Evolutionary conservation across 2,888 invertebrate genomes (phyloP), one percentile per base, ranked within the genome.

Genomic region (Cybosia mesomella): DNA sequence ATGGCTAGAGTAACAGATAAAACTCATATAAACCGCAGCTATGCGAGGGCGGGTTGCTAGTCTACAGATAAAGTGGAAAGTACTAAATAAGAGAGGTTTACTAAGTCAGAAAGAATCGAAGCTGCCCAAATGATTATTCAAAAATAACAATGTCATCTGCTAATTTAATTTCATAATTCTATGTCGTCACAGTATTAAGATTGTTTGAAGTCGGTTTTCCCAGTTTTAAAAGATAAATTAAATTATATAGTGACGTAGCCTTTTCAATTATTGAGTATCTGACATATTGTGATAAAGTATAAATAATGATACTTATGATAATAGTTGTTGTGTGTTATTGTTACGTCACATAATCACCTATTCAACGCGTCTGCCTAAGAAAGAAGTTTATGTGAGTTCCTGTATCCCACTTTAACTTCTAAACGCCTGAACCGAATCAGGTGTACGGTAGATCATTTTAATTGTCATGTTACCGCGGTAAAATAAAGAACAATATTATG

Each of bases 181-280:
- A 18, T 49, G n/a, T 49, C 49, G 49, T 49, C 49, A 49, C n/a
- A 49, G 49, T n/a, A 49, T n/a, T n/a, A 49, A 49, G n/a, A 49
- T 49, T n/a, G 49, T n/a, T 49, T 49, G n/a, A 18, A 49, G 9
- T n/a, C 9, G 49, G 49, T 49, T 49, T 49, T 49, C n/a, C 49
- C 49, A 9, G 18, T 49, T n/a, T 0, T n/a, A 18, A 49, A n/a
- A n/a, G 49, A 49, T 49, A 49, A 49, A 49, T 49, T n/a, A n/a
- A n/a, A 49, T 49, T 43, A 18, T 49, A n/a, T n/a, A 49, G 9
- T 49, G 49, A 49, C 49, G n/a, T 49, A n/a, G n/a, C 49, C 8
- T 49, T n/a, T n/a, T 49, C 49, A 49, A 49, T 49, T 49, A 49
- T 49, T 9, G 8, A 49, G n/a, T 49, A 49, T 49, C 49, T 49